A percentile compares a stretch with the other conserved stretches of the same genome.
Evolutionary conservation across 2,888 invertebrate species (phyloP).

Genomic region (Leptinotarsa tumamoca): DNA sequence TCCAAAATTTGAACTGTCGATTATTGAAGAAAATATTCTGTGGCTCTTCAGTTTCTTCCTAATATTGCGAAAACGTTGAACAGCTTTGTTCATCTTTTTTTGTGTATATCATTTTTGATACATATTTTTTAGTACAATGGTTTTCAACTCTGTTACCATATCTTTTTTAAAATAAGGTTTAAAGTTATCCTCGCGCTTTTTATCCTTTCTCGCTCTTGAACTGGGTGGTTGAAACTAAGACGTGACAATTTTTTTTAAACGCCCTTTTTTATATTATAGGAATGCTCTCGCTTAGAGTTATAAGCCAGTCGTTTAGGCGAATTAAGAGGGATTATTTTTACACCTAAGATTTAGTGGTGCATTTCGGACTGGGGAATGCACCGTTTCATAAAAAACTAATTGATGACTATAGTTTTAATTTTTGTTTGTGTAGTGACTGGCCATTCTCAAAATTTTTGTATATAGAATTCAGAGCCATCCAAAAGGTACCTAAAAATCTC

Average conservation of each 20-base stretch:
- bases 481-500: conserved; percentile 23
- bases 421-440: not conserved
- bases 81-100: not conserved
- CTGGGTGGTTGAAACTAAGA: not conserved
- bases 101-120: conserved; percentile 31
- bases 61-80: conserved; percentile 6
- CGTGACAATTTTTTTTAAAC: not conserved
- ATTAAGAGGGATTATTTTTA: not conserved
- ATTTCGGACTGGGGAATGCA: not conserved
- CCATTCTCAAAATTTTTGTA: conserved; percentile 3
- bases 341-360: not conserved
- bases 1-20: too few species aligned
- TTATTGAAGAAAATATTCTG: too few species aligned
- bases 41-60: too few species aligned
- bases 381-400: not conserved
- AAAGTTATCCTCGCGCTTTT: conserved; percentile 31
- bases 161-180: conserved; percentile 51
- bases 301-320: not conserved
- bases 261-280: not conserved
- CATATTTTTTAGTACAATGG: conserved; percentile 60
- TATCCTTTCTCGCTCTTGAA: not conserved
- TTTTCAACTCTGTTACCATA: conserved; percentile 65
- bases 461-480: conserved; percentile 19
- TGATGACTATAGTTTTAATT: not conserved
- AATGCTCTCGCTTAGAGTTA: not conserved